phyloP scores from a whole-genome alignment of 2,888 invertebrate genomes.

The Drosophila ezoana region DNA sequence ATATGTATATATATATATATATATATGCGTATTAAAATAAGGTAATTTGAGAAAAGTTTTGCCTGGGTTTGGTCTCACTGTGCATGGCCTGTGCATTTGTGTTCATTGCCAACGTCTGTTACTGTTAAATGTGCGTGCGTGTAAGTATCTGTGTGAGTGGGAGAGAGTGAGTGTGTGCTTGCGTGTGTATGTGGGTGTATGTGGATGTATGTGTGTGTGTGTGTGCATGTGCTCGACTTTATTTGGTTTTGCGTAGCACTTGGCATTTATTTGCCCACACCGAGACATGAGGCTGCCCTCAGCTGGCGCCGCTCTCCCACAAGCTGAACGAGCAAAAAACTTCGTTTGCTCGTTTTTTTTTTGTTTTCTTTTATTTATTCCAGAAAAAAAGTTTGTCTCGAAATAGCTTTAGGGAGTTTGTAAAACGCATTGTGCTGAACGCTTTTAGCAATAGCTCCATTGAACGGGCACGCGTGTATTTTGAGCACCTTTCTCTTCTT shows the following conservation, averaged over 20 bases:
- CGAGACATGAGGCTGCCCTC: constrained; percentile 64
- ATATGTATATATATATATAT: too few species aligned
- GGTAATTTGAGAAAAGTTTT: neutral
- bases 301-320: constrained; percentile 4
- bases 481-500: neutral
- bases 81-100: constrained; percentile 40
- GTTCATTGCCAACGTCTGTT: constrained; percentile 73
- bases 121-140: constrained; percentile 76
- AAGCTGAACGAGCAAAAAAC: constrained; percentile 29
- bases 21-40: neutral
- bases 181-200: too few species aligned
- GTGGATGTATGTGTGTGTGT: constrained; percentile 14
- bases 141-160: constrained; percentile 37
- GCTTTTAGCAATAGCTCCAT: constrained; percentile 71
- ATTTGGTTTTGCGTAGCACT: constrained; percentile 81
- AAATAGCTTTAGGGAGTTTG: constrained; percentile 73
- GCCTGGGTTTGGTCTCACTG: constrained; percentile 24
- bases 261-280: constrained; percentile 80
- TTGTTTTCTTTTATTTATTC: neutral
- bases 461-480: constrained; percentile 69
- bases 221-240: constrained; percentile 76
- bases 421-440: constrained; percentile 70
- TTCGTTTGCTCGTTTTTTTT: constrained; percentile 22
- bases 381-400: constrained; percentile 57
- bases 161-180: constrained; percentile 16